Conservation (phyloP, 2,888 invertebrate species). For the Subacronicta megacephala region DNA sequence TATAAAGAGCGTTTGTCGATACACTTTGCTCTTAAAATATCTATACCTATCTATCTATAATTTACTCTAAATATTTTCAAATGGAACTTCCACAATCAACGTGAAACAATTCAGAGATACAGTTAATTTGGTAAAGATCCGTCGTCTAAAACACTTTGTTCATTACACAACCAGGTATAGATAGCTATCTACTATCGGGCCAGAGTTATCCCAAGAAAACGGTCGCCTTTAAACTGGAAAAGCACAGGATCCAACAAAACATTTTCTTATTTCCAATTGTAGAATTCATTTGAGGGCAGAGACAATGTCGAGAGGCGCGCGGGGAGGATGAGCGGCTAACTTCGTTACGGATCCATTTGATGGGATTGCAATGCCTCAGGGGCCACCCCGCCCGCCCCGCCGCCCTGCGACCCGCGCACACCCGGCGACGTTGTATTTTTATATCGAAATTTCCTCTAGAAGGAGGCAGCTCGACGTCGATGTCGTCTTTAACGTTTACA, state of each 20-base stretch:
- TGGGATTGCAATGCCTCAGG: constrained; percentile 92
- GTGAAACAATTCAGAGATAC: constrained; percentile 62
- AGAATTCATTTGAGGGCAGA: constrained; percentile 90
- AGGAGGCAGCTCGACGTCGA: constrained; percentile 81
- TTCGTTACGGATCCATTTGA: constrained; percentile 95
- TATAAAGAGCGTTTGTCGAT: no score
- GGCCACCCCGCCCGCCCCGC: constrained; percentile 74
- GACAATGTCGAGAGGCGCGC: constrained; percentile 89
- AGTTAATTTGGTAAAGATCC: constrained; percentile 68
- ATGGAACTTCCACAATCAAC: constrained; percentile 47
- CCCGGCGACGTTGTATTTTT: constrained; percentile 86
- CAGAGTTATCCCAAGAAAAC: constrained; percentile 83
- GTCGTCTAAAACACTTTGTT: constrained; percentile 67
- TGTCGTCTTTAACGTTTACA: constrained; percentile 89
- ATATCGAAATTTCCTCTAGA: constrained; percentile 89
- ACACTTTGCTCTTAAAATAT: no score
- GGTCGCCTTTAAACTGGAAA: constrained; percentile 87
- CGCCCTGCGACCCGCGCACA: constrained; percentile 64
- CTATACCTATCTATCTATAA: neutral
- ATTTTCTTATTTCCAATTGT: constrained; percentile 90
- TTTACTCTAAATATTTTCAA: constrained; percentile 14
- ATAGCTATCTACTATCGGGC: constrained; percentile 66
- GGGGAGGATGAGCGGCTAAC: constrained; percentile 91
- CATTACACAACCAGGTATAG: constrained; percentile 59
- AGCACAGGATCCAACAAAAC: constrained; percentile 88